Conservation (phyloP, 2,888 invertebrate genomes). For the Spatulosminthurus flaviceps region DNA sequence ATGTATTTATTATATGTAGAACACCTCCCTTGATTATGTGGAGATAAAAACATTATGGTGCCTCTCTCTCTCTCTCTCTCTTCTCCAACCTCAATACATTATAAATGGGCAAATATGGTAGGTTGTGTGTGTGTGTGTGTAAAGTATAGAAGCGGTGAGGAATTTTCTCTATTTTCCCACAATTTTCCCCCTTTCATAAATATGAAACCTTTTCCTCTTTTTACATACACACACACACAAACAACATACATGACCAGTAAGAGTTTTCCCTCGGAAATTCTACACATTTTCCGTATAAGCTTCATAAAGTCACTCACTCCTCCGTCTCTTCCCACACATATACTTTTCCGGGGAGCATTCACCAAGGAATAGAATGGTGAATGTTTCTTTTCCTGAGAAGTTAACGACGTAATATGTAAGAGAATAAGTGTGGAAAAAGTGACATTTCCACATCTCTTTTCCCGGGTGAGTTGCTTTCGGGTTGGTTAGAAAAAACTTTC, state of each 20-base stretch:
- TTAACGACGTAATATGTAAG: constrained; percentile 43
- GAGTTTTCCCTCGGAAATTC: no score
- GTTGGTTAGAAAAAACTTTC: constrained; percentile 50
- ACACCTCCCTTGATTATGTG: no score
- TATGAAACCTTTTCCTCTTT: constrained; percentile 22
- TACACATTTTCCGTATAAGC: no score
- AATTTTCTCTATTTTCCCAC: constrained; percentile 44
- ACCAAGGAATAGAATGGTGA: constrained; percentile 24
- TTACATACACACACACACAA: no score
- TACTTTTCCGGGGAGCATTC: neutral
- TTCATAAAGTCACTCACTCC: neutral
- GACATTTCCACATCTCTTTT: constrained; percentile 55
- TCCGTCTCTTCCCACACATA: no score
- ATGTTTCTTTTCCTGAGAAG: constrained; percentile 31
- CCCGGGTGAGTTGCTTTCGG: constrained; percentile 39
- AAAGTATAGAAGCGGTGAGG: neutral
- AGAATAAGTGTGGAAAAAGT: constrained; percentile 61
- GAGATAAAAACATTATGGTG: no score
- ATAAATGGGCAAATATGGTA: constrained; percentile 36
- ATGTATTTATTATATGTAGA: no score
- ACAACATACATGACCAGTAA: no score
- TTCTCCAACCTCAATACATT: constrained; percentile 20
- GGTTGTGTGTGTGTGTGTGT: no score
- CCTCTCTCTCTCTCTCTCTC: no score
- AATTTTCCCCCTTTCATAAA: constrained; percentile 44